Evolutionary conservation across 2,888 invertebrate species (phyloP), one percentile per base, ranked within the genome.

Genomic region (Stenichneumon culpator): DNA sequence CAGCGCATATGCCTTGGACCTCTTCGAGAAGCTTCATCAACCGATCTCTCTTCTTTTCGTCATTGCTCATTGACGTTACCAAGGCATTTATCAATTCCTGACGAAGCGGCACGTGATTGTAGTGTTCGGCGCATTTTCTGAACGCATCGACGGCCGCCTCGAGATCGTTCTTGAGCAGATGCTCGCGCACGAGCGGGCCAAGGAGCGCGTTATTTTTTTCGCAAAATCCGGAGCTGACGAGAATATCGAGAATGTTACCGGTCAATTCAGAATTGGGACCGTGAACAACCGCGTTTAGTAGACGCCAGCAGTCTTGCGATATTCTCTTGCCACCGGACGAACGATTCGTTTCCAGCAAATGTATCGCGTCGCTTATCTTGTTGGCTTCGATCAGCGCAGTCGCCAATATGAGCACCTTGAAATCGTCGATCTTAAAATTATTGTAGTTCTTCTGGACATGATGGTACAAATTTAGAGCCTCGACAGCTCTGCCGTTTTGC

Each of bases 341-440:
- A 3, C n/a, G 9, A 1, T 22, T 44, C 0, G 52, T 67, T 7
- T 80, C 7, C 0, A 87, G 19, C 16, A 89, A 80, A 11, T 36
- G 9, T 0, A 85, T 60, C 7, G 88, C 89, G 11, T 77, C 74
- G 0, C 79, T 50, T 7, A 81, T 11, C 44, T 78, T 68, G 32
- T 79, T n/a, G 14, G 94, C 93, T 60, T 95, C 94, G 4, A 96
- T 95, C 92, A 97, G 94, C 5, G 96, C 93, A 0, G 95, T 95
- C 0, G 96, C 96, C 82, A 95, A 96, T 89, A 96, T 96, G 2
- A 97, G 94, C 2, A 97, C 92, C 92, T 97, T 97, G 90, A 94
- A 96, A 87, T 95, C 95, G 91, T 97, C 97, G 19, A 97, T 89
- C 0, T 91, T 92, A 90, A 97, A 97, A 82, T 94, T 95, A 4